phyloP scores from a whole-genome alignment of 2,888 invertebrate genomes.

The Phania funesta region DNA sequence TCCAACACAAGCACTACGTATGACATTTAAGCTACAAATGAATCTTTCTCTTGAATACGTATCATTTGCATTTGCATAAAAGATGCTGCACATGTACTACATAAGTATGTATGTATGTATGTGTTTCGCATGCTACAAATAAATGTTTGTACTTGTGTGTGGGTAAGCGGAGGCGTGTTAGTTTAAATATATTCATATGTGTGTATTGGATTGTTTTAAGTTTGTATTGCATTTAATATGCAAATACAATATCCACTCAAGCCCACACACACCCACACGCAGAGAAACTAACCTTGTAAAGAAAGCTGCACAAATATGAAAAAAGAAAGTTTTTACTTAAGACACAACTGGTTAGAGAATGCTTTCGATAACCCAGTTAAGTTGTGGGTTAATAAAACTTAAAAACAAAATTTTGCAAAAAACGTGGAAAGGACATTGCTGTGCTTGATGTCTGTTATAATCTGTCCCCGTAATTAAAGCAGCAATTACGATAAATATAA shows the following conservation, averaged over 20 bases:
- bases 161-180: not conserved
- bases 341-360: not conserved
- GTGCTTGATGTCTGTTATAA: no score
- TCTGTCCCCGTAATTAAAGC: no score
- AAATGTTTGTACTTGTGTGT: not conserved
- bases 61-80: conserved; percentile 52
- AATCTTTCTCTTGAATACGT: conserved; percentile 59
- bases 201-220: conserved; percentile 54
- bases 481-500: no score
- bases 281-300: not conserved
- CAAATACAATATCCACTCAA: conserved; percentile 49
- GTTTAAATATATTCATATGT: conserved; percentile 21
- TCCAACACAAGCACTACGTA: not conserved
- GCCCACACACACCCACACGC: not conserved
- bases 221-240: conserved; percentile 63
- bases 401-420: not conserved
- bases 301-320: not conserved
- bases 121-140: not conserved
- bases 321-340: not conserved
- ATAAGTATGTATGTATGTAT: not conserved
- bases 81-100: conserved; percentile 1
- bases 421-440: no score
- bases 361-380: conserved; percentile 1
- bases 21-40: conserved; percentile 54
- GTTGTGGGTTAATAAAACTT: not conserved